These are phyloP conservation scores for Lacerta agilis DNA, from an alignment of 2,797 vertebrate genomes.

Conservation along the genomic window DNA sequence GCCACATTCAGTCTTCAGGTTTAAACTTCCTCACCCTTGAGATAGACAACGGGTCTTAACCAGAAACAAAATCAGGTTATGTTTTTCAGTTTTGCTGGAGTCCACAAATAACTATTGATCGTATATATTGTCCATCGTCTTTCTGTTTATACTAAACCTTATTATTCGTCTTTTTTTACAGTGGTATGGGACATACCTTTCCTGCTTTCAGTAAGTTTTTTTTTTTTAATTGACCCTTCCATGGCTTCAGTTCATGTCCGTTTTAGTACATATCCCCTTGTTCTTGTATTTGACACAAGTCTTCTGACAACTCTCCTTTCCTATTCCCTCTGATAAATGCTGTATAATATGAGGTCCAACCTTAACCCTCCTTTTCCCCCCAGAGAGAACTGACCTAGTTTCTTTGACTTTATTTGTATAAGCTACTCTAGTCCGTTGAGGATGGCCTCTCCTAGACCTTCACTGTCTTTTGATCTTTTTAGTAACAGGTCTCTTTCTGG, in stretches of 20 bases:
- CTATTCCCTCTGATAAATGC: slow-evolving; percentile 60
- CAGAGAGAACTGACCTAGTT: slow-evolving; percentile 74
- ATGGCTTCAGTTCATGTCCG: slow-evolving; percentile 56
- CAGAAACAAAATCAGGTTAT: slow-evolving; percentile 39
- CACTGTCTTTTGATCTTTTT: slow-evolving; percentile 49
- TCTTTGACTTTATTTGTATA: slow-evolving; percentile 64
- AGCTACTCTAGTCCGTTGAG: slow-evolving; percentile 69
- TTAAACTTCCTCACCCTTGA: not conserved
- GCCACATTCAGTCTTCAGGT: not conserved
- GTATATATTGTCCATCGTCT: not conserved
- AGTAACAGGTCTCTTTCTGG: slow-evolving; percentile 58
- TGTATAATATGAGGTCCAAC: slow-evolving; percentile 72
- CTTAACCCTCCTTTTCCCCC: slow-evolving; percentile 62
- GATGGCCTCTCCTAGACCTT: slow-evolving; percentile 66
- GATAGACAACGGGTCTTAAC: not conserved
- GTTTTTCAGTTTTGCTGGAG: slow-evolving; percentile 21
- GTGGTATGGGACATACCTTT: slow-evolving; percentile 39
- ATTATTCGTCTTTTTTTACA: slow-evolving; percentile 34
- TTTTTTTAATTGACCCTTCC: slow-evolving; percentile 17
- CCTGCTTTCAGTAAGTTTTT: slow-evolving; percentile 22
- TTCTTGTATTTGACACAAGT: slow-evolving; percentile 65
- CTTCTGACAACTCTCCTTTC: slow-evolving; percentile 67
- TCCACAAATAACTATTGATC: slow-evolving; percentile 34
- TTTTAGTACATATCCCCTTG: slow-evolving; percentile 66
- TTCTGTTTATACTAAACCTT: slow-evolving; percentile 11